A percentile compares a stretch with the other conserved stretches of the same genome.
Evolutionary conservation across 2,113 vertebrate species (phyloP).

Genomic region (Apaloderma vittatum): DNA sequence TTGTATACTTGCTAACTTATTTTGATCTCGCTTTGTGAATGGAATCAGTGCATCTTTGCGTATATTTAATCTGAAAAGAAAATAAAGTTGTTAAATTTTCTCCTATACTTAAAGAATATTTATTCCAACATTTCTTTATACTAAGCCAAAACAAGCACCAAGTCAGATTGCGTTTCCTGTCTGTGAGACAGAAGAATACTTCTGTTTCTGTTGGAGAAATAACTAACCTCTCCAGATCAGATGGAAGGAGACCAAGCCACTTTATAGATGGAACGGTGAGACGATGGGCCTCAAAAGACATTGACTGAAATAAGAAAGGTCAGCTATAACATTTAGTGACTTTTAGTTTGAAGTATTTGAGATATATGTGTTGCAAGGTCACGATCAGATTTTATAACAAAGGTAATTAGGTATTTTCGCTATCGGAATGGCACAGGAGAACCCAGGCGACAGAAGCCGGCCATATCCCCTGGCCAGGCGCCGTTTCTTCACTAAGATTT

Average conservation of each 20-base stretch:
- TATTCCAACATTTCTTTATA: neutral
- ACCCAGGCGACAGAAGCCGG: neutral
- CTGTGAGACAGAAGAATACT: neutral
- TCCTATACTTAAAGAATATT: neutral
- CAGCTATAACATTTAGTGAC: neutral
- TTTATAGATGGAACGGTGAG: constrained; percentile 93
- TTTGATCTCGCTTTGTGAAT: constrained; percentile 87
- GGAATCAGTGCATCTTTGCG: constrained; percentile 85
- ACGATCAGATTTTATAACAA: neutral
- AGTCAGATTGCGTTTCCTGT: neutral
- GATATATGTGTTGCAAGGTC: neutral
- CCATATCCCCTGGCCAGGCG: neutral
- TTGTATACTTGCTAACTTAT: constrained; percentile 88
- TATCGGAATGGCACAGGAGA: neutral
- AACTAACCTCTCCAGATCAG: constrained; percentile 92
- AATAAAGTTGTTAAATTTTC: neutral
- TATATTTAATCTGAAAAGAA: constrained; percentile 84
- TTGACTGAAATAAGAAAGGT: constrained; percentile 83
- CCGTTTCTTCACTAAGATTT: accelerated
- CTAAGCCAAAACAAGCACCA: neutral
- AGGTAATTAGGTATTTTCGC: neutral
- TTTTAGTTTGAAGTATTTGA: neutral
- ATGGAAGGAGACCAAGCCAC: constrained; percentile 98
- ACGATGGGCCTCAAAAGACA: constrained; percentile 95
- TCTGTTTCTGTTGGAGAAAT: neutral